Evolutionary conservation across 1,140 invertebrate genomes (phyloP).

Genomic region (Macrotrachela quadricornifera): DNA sequence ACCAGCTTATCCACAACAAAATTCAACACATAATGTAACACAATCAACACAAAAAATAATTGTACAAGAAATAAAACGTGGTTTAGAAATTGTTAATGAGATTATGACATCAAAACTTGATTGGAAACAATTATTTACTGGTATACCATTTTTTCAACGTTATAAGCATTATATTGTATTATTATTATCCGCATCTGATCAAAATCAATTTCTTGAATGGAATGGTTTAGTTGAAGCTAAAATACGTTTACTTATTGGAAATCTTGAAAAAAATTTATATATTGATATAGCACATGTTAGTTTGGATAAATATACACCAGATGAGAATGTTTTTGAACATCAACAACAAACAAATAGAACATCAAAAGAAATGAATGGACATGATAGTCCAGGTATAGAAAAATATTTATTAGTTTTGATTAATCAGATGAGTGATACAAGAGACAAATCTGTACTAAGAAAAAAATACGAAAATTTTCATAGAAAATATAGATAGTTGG

Average conservation of each 20-base stretch:
- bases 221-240: conserved; percentile 84
- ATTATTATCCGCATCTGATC: conserved; percentile 47
- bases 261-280: conserved; percentile 66
- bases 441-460: too few species aligned
- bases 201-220: conserved; percentile 72
- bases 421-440: too few species aligned
- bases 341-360: too few species aligned
- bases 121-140: conserved; percentile 84
- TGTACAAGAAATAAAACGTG: conserved; percentile 62
- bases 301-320: conserved; percentile 32
- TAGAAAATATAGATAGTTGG: too few species aligned
- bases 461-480: too few species aligned
- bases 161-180: conserved; percentile 87
- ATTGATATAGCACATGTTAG: conserved; percentile 82
- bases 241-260: conserved; percentile 70
- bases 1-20: conserved; percentile 96
- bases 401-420: too few species aligned
- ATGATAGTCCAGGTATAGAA: too few species aligned
- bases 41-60: conserved; percentile 74
- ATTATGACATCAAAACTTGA: conserved; percentile 57
- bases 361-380: too few species aligned
- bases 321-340: not conserved
- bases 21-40: conserved; percentile 96
- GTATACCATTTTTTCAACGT: conserved; percentile 73
- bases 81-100: conserved; percentile 49